Percentiles rank a stretch among this genome's conserved stretches.
Conservation (phyloP, 1,140 invertebrate genomes). For the Drosophila sp. region DNA sequence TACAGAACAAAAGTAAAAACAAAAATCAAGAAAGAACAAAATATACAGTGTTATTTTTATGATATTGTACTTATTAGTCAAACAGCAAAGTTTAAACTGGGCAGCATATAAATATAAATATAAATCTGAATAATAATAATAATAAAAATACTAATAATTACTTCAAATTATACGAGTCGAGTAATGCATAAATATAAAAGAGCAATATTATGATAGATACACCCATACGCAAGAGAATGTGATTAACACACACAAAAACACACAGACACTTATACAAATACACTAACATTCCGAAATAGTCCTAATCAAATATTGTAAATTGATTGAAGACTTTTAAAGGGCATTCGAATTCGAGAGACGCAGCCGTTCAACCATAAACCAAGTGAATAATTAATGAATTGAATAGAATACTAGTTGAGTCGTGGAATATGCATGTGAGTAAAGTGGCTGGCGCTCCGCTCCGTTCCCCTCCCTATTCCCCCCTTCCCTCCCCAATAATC, state of each 20-base stretch:
- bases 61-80: constrained; percentile 80
- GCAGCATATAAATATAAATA: constrained; percentile 43
- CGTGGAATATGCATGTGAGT: constrained; percentile 29
- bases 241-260: constrained; percentile 23
- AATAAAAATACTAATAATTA: constrained; percentile 12
- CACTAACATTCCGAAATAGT: constrained; percentile 1
- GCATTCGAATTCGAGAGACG: too few relatives aligned
- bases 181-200: constrained; percentile 32
- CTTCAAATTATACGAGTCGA: constrained; percentile 20
- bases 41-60: constrained; percentile 84
- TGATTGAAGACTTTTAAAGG: constrained; percentile 2
- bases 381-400: constrained; percentile 25
- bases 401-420: constrained; percentile 29
- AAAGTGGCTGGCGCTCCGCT: constrained; percentile 3
- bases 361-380: neutral
- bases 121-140: constrained; percentile 7
- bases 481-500: neutral
- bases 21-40: constrained; percentile 66
- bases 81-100: constrained; percentile 59
- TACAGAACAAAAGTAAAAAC: constrained; percentile 63
- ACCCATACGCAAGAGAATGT: constrained; percentile 25
- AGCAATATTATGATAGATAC: constrained; percentile 44
- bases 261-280: constrained; percentile 11
- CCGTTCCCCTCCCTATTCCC: neutral
- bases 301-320: constrained; percentile 21